Base-by-base conservation (phyloP, 2,888 invertebrate species). In the Trissonchulus sp. region DNA sequence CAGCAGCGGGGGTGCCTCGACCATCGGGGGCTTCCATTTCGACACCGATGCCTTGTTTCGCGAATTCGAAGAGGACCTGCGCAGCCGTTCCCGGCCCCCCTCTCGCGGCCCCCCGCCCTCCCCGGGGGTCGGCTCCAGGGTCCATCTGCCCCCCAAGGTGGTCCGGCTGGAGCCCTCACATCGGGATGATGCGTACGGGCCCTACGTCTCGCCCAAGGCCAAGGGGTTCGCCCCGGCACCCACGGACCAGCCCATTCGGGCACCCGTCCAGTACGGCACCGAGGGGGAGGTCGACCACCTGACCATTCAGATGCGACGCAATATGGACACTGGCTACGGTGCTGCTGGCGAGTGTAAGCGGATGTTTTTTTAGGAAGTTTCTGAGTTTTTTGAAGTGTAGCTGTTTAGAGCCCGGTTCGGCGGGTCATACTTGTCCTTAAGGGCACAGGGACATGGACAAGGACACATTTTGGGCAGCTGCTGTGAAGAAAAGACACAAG, bases 261-360 rank as follows among this genome's bases (percentile, higher is more conserved):
- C 15, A 31, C 75, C 74, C 31, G 74, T 63, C 31, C 73, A 78
- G 78, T 62, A 78, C 80, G 81, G 89, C 18, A 91, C 92, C 83
- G 93, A 92, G 85, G 90, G 90, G 78, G 92, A 93, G 87, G 94
- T 94, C 23, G 94, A 95, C 86, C 92, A 91, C 73, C 87, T 96
- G 71, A 94, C 94, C 33, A 90, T 93, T 87, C 88, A 94, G 75
- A 88, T 95, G 74, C 92, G 94, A 2, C 91, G 93, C 85, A 93
- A 93, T 69, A 92, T 96, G 80, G 82, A 84, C 71, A 69, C 76
- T 15, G 69, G 77, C 30, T 23, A 37, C 69, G 68, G 69, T 1
- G 83, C 83, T 3, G 79, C 83, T 0, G 81, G 80, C 30, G 36
- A 74, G 8, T 18, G 75, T 75, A 75, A 75, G 60, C n/a, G n/a